phyloP scores from a whole-genome alignment of 2,797 vertebrate species.

The Erpetoichthys calabaricus region DNA sequence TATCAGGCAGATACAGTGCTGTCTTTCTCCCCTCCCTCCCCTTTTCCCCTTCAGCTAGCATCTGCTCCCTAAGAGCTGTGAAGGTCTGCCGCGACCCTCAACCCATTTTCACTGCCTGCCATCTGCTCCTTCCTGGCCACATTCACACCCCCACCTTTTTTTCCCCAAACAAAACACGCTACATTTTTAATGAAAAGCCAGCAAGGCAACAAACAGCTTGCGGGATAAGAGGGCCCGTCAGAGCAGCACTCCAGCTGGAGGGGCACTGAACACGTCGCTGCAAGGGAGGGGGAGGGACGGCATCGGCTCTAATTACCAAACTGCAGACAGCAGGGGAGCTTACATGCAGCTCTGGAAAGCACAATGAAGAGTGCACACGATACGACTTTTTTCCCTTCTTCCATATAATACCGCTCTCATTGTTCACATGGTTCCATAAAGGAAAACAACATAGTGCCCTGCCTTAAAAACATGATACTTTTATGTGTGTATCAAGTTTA shows the following conservation, averaged over 20 bases:
- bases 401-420: not conserved
- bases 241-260: constrained; percentile 25
- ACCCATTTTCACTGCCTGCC: not conserved
- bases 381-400: constrained; percentile 1
- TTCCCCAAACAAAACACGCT: constrained; percentile 13
- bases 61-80: constrained; percentile 41
- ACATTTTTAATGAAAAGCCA: constrained; percentile 44
- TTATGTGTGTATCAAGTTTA: too few species aligned
- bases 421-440: not conserved
- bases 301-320: constrained; percentile 41
- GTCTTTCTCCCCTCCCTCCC: constrained; percentile 26
- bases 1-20: constrained; percentile 10
- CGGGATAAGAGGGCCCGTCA: constrained; percentile 30
- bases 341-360: constrained; percentile 7
- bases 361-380: constrained; percentile 5
- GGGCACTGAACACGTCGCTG: constrained; percentile 21
- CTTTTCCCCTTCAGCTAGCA: constrained; percentile 38
- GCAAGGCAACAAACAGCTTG: constrained; percentile 41
- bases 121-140: not conserved
- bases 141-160: constrained; percentile 8
- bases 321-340: constrained; percentile 21
- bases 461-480: too few species aligned
- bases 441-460: too few species aligned
- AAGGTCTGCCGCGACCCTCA: constrained; percentile 1
- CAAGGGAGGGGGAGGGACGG: constrained; percentile 16